A percentile compares a stretch with the other conserved stretches of the same genome.
Evolutionary conservation across 2,888 invertebrate genomes (phyloP).

Genomic region (Thymelicus lineola): DNA sequence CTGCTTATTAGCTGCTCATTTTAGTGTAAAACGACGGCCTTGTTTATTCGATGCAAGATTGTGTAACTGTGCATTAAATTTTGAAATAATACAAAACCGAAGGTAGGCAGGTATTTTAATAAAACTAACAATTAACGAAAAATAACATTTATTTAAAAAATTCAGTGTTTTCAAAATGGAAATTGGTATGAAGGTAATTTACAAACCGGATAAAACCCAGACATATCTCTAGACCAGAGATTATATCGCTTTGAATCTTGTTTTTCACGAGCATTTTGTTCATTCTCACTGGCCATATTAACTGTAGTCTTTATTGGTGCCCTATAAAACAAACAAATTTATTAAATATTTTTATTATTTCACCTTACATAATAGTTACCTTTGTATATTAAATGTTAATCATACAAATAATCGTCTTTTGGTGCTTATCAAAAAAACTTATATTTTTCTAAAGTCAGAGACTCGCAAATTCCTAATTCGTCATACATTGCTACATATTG

Average conservation of each 20-base stretch:
- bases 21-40: too few species aligned
- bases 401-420: too few species aligned
- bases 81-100: too few species aligned
- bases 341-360: background rate
- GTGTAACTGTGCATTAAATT: too few species aligned
- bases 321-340: conserved; percentile 44
- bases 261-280: conserved; percentile 41
- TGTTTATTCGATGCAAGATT: too few species aligned
- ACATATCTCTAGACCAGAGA: conserved; percentile 67
- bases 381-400: background rate
- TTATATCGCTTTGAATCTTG: conserved; percentile 54
- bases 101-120: too few species aligned
- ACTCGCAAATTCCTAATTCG: too few species aligned
- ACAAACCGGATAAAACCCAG: conserved; percentile 62
- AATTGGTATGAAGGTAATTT: conserved; percentile 67
- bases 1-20: too few species aligned
- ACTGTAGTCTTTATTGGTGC: conserved; percentile 46
- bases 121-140: too few species aligned
- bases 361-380: background rate
- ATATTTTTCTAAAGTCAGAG: too few species aligned
- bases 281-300: conserved; percentile 47
- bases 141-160: conserved; percentile 22
- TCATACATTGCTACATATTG: too few species aligned
- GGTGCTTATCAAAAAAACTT: too few species aligned
- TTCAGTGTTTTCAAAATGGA: conserved; percentile 44